Base-by-base conservation (phyloP, 1,140 invertebrate species). In the Drosophila quadrilineata region DNA sequence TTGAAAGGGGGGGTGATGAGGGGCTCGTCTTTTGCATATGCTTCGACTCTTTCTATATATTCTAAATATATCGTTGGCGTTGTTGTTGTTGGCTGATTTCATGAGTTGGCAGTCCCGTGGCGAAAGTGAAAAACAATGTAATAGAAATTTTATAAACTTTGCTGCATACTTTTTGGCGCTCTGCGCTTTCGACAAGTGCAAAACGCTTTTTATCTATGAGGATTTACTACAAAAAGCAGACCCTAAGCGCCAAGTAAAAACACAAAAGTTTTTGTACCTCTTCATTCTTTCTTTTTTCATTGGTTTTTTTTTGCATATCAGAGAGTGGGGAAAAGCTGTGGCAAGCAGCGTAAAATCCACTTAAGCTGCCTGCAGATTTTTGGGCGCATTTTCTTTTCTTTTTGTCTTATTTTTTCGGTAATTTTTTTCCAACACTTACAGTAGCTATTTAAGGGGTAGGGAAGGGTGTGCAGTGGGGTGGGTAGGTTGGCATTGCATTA, bases 111-210 rank as follows among this genome's bases (percentile, higher is more conserved):
- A 62, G 33, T 41, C 57, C 64, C 64, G 29, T 54, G 41, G 49
- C 41, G 65, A 70, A 73, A 73, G 67, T 73, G 67, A 73, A 73
- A 73, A 73, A 65, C 71, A 73, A 73, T 73, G 67, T 73, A 73
- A 73, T 73, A 70, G 67, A 70, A 73, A 66, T 73, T 73, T 60
- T 62, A 73, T 73, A 70, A 73, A 73, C 66, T 73, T 73, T 70
- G 19, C 26, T 66, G 62, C 52, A 50, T 48, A 41, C 50, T 54
- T 67, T 54, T 45, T 60, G 35, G 28, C 43, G 26, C 36, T 43
- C 16, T 50, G 46, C 63, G 63, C 48, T 59, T 59, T 71, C 66
- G 71, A 58, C 68, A 73, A 73, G 52, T 70, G 60, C 71, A 68
- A 56, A 68, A 68, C 58, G 65, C 49, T 53, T 45, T 73, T 73